Percentiles rank a stretch among this genome's conserved stretches.
phyloP scores from a whole-genome alignment of 2,888 invertebrate species.

The Drosophila macrospina region DNA sequence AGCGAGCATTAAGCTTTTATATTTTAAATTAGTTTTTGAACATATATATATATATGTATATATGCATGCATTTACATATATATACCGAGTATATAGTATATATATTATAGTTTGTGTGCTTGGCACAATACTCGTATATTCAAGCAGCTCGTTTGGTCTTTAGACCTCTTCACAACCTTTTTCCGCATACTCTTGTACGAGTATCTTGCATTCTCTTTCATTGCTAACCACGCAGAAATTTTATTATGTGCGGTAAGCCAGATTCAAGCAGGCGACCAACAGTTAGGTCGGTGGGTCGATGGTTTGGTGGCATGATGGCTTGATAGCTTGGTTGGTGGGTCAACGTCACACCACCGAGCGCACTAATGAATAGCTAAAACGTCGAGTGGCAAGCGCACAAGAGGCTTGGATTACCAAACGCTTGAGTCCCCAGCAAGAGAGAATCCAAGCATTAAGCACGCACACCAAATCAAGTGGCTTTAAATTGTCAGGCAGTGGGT shows the following conservation, averaged over 20 bases:
- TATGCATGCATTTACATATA: no score
- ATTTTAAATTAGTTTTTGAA: slow-evolving; percentile 9
- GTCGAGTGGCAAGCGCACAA: slow-evolving; percentile 56
- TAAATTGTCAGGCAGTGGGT: slow-evolving; percentile 64
- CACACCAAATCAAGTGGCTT: slow-evolving; percentile 75
- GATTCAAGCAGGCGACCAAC: slow-evolving; percentile 38
- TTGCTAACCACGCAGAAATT: slow-evolving; percentile 52
- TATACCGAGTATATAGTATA: background rate
- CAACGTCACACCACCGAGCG: slow-evolving; percentile 28
- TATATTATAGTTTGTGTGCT: slow-evolving; percentile 6
- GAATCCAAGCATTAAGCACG: slow-evolving; percentile 74
- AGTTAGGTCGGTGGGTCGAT: slow-evolving; percentile 5
- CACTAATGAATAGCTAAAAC: slow-evolving; percentile 60
- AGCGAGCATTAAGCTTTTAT: slow-evolving; percentile 5
- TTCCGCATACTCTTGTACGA: background rate
- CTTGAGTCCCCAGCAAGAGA: slow-evolving; percentile 34
- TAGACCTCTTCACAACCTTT: slow-evolving; percentile 13
- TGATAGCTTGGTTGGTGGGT: slow-evolving; percentile 18
- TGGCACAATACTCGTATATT: slow-evolving; percentile 13
- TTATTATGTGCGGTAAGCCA: slow-evolving; percentile 56
- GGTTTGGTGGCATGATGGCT: slow-evolving; percentile 5
- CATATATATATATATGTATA: background rate
- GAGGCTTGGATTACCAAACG: slow-evolving; percentile 60
- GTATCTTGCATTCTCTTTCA: slow-evolving; percentile 26
- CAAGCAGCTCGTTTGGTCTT: slow-evolving; percentile 42